phyloP scores from a whole-genome alignment of 2,113 vertebrate species.

The Macheiramphus alcinus region DNA sequence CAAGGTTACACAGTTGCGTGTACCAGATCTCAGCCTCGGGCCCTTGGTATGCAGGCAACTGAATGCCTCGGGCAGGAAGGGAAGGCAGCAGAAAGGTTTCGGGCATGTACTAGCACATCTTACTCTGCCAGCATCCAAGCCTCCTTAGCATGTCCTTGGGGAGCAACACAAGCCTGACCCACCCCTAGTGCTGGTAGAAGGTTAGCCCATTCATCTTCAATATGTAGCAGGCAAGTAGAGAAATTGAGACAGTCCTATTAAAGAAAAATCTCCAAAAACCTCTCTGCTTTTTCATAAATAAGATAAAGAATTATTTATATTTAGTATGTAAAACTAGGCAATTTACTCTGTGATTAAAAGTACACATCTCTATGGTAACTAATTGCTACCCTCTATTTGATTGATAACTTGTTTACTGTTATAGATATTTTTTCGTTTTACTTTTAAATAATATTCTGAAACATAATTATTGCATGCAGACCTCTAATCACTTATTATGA shows the following conservation, averaged over 20 bases:
- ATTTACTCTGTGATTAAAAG: not conserved
- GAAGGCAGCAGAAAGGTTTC: not conserved
- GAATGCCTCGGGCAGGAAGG: not conserved
- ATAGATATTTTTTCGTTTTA: not conserved
- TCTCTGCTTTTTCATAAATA: not conserved
- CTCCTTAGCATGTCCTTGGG: not conserved
- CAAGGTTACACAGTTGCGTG: not conserved
- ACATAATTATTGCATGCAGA: not conserved
- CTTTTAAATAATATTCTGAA: not conserved
- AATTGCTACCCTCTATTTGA: not conserved
- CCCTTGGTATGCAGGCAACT: not conserved
- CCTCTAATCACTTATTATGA: conserved; percentile 6
- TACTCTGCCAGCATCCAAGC: not conserved
- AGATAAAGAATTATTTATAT: not conserved
- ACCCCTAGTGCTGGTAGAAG: not conserved
- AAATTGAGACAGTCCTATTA: not conserved
- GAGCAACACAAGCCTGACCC: not conserved
- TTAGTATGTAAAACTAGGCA: not conserved
- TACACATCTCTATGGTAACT: not conserved
- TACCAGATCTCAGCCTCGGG: not conserved
- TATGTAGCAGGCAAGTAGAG: not conserved
- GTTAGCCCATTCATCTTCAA: not conserved
- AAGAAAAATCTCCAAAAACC: not conserved
- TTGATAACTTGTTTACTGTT: not conserved
- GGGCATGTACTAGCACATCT: not conserved